Conservation (phyloP, 2,888 invertebrate species). For the Sialis fuliginosa region DNA sequence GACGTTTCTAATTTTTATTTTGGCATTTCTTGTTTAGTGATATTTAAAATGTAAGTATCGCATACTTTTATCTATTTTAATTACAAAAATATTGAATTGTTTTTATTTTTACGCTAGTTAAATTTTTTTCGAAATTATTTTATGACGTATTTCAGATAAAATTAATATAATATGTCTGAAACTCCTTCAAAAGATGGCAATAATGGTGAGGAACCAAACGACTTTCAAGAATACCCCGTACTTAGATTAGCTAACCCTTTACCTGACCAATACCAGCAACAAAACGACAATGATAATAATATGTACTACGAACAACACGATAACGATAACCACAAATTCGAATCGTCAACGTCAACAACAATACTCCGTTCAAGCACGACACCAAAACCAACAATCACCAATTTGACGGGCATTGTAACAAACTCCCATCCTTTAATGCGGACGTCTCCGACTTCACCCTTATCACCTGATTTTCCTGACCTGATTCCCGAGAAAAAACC, state of each 20-base stretch:
- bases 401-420: slow-evolving; percentile 15
- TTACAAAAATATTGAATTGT: background rate
- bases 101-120: background rate
- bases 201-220: background rate
- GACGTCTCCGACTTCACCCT: slow-evolving; percentile 13
- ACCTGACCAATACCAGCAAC: background rate
- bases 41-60: no score
- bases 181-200: background rate
- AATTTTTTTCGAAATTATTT: background rate
- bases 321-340: slow-evolving; percentile 1
- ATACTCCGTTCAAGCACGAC: background rate
- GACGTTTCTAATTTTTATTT: no score
- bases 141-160: background rate
- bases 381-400: background rate
- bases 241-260: slow-evolving; percentile 4
- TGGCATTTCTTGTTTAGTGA: no score
- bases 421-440: slow-evolving; percentile 26
- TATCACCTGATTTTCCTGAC: slow-evolving; percentile 22
- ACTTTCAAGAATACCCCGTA: slow-evolving; percentile 4
- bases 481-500: slow-evolving; percentile 19
- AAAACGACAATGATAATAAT: slow-evolving; percentile 5
- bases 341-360: background rate
- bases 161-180: background rate
- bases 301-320: slow-evolving; percentile 3
- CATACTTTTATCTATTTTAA: no score